phyloP scores from a whole-genome alignment of 1,140 invertebrate genomes.

The Bombus pascuorum region DNA sequence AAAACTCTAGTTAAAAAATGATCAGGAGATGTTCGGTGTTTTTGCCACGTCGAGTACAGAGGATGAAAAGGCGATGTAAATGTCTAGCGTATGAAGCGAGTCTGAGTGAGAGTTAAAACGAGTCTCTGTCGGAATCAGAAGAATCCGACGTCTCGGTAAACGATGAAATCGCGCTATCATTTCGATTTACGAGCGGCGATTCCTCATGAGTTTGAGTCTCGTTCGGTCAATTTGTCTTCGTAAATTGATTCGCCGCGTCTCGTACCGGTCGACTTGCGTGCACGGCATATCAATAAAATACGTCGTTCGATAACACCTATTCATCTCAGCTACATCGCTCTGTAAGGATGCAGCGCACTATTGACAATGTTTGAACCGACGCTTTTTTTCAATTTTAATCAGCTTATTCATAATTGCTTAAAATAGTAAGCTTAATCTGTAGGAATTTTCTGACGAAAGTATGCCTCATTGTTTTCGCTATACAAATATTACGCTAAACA shows the following conservation, averaged over 20 bases:
- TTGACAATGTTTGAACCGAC: not conserved
- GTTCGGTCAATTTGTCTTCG: conserved; percentile 5
- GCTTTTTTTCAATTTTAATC: too few species aligned
- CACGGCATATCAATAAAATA: not conserved
- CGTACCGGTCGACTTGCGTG: not conserved
- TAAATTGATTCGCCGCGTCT: conserved; percentile 6
- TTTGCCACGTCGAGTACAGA: not conserved
- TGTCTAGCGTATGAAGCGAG: not conserved
- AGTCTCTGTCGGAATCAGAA: not conserved
- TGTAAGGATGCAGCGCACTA: not conserved
- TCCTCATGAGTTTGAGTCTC: not conserved
- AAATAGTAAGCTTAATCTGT: not conserved
- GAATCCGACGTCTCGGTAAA: not conserved
- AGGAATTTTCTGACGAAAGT: not conserved
- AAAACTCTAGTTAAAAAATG: not conserved
- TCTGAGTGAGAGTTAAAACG: not conserved
- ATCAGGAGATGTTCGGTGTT: not conserved
- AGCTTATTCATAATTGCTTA: not conserved
- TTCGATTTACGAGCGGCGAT: not conserved
- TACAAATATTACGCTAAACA: too few species aligned
- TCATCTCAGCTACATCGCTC: not conserved
- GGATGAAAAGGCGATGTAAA: not conserved
- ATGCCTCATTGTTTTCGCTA: too few species aligned
- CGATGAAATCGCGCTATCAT: not conserved
- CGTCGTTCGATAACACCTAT: not conserved